Conservation (phyloP, 2,113 vertebrate genomes). For the Macquaria australasica region DNA sequence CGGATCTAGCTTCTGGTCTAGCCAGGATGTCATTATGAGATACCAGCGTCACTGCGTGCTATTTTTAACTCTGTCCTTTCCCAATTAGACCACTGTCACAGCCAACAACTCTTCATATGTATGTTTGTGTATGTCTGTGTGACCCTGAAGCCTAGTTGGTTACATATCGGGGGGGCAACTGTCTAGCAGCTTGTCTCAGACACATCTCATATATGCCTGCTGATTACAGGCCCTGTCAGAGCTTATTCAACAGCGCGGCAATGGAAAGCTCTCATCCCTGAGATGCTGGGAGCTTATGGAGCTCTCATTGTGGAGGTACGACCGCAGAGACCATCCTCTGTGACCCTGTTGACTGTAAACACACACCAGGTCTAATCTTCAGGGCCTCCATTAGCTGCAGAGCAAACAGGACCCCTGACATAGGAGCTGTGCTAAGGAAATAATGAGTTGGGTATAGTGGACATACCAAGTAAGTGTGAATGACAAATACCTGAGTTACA, state of each 20-base stretch:
- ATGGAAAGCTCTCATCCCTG: constrained; percentile 16
- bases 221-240: constrained; percentile 67
- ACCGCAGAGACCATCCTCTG: constrained; percentile 29
- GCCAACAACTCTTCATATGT: constrained; percentile 29
- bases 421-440: constrained; percentile 28
- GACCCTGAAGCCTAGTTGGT: constrained; percentile 44
- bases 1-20: constrained; percentile 54
- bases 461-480: constrained; percentile 7
- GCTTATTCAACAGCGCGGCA: constrained; percentile 28
- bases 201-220: constrained; percentile 54
- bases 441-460: constrained; percentile 35
- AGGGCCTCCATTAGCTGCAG: constrained; percentile 28
- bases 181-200: constrained; percentile 60
- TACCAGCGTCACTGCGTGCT: constrained; percentile 70
- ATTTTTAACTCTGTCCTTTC: constrained; percentile 76
- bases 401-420: constrained; percentile 64
- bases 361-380: constrained; percentile 38
- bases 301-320: background rate
- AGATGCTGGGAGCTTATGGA: constrained; percentile 8
- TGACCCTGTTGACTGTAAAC: constrained; percentile 50
- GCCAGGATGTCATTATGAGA: constrained; percentile 78
- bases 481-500: constrained; percentile 7
- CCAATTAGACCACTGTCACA: constrained; percentile 55
- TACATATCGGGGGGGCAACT: constrained; percentile 19
- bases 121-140: constrained; percentile 31